These are phyloP conservation scores for Hydrolagus colliei DNA, from an alignment of 2,797 vertebrate species.

Conservation along the genomic window DNA sequence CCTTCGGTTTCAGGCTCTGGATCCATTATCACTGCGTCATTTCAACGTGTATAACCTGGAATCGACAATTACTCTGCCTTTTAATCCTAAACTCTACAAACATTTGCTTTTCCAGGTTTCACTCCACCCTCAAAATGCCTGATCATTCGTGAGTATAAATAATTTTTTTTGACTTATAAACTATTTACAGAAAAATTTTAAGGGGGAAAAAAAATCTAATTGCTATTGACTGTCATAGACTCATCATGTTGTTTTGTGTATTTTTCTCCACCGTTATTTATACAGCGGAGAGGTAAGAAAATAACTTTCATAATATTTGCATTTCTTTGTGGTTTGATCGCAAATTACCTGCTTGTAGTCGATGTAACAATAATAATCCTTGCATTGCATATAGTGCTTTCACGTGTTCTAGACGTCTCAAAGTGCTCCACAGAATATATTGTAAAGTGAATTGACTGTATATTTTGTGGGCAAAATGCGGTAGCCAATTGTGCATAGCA, in stretches of 20 bases:
- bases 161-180: not conserved
- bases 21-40: not conserved
- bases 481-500: too few relatives aligned
- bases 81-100: not conserved
- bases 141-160: slow-evolving; percentile 55
- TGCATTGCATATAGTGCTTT: too few relatives aligned
- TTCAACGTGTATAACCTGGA: not conserved
- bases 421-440: too few relatives aligned
- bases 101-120: slow-evolving; percentile 54
- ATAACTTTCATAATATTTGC: not conserved
- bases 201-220: not conserved
- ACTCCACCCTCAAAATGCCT: slow-evolving; percentile 54
- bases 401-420: too few relatives aligned
- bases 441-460: too few relatives aligned
- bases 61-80: not conserved
- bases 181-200: not conserved
- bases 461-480: too few relatives aligned
- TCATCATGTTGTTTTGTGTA: too few relatives aligned
- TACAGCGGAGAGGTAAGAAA: slow-evolving; percentile 56
- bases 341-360: too few relatives aligned
- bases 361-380: too few relatives aligned
- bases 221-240: not conserved
- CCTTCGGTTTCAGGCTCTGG: not conserved
- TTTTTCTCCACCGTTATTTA: slow-evolving; percentile 32
- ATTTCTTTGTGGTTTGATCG: not conserved